phyloP scores from a whole-genome alignment of 2,888 invertebrate species.

The Drosophila limbata region DNA sequence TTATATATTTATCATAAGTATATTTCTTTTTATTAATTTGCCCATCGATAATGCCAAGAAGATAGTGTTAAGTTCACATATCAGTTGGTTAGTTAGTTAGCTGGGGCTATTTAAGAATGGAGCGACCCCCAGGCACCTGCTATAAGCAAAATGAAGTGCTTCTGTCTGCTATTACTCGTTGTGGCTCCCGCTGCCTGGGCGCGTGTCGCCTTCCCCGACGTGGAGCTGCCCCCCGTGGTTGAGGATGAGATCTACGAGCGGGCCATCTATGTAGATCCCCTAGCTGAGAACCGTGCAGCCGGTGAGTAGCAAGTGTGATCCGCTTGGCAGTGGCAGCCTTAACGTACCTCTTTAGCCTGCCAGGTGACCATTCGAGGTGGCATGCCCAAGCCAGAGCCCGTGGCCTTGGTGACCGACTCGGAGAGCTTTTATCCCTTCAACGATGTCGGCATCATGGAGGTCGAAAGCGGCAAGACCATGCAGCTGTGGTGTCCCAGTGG shows the following conservation, averaged over 20 bases:
- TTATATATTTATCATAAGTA: constrained; percentile 18
- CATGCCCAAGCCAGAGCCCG: constrained; percentile 87
- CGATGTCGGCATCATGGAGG: constrained; percentile 70
- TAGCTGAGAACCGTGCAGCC: constrained; percentile 54
- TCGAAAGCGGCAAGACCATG: constrained; percentile 69
- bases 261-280: constrained; percentile 35
- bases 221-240: constrained; percentile 55
- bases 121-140: constrained; percentile 5
- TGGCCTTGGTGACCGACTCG: constrained; percentile 86
- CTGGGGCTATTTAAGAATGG: constrained; percentile 62
- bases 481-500: constrained; percentile 82
- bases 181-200: constrained; percentile 53
- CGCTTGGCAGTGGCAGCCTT: not conserved
- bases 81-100: constrained; percentile 3
- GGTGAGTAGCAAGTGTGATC: constrained; percentile 49
- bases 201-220: constrained; percentile 50
- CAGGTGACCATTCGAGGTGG: constrained; percentile 72
- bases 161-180: constrained; percentile 57
- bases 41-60: constrained; percentile 12
- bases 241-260: constrained; percentile 55
- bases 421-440: constrained; percentile 77
- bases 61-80: constrained; percentile 34
- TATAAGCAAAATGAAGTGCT: constrained; percentile 70
- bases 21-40: constrained; percentile 59
- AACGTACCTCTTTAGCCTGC: constrained; percentile 55